Conservation (phyloP, 2,113 vertebrate species). For the Mus musculus region DNA sequence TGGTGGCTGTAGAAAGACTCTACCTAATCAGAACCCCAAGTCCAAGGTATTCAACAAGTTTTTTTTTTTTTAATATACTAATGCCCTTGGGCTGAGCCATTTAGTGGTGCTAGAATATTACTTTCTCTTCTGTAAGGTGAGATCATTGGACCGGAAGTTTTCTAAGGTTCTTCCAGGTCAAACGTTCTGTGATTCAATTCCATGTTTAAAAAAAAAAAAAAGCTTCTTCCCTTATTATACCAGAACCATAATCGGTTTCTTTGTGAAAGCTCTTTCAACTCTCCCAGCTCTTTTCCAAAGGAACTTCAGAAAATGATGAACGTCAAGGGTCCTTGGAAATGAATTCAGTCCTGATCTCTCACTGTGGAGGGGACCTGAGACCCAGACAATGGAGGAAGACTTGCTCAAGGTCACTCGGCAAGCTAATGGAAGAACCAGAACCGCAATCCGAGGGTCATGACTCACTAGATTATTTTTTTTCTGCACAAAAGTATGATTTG, state of each 20-base stretch:
- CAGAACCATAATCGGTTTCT: constrained; percentile 42
- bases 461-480: constrained; percentile 21
- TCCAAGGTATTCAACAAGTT: background rate
- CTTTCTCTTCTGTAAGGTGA: constrained; percentile 34
- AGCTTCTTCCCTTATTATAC: constrained; percentile 54
- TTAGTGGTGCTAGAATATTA: background rate
- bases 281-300: constrained; percentile 61
- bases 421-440: constrained; percentile 45
- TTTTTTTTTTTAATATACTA: background rate
- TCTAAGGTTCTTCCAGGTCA: constrained; percentile 59
- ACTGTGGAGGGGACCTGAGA: background rate
- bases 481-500: constrained; percentile 16
- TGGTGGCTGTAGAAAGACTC: background rate
- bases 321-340: constrained; percentile 28
- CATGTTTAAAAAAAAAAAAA: background rate
- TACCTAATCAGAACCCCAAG: background rate
- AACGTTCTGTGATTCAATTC: constrained; percentile 47
- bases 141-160: constrained; percentile 46
- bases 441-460: background rate
- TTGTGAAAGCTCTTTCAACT: constrained; percentile 52
- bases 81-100: background rate
- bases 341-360: constrained; percentile 45
- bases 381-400: constrained; percentile 35
- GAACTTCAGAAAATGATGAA: constrained; percentile 34
- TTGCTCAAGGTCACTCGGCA: constrained; percentile 48